A percentile compares a stretch with the other conserved stretches of the same genome.
Evolutionary conservation across 92 coral and sea anemone species (phyloP).

Genomic region (Umimayanthus chanpuru): DNA sequence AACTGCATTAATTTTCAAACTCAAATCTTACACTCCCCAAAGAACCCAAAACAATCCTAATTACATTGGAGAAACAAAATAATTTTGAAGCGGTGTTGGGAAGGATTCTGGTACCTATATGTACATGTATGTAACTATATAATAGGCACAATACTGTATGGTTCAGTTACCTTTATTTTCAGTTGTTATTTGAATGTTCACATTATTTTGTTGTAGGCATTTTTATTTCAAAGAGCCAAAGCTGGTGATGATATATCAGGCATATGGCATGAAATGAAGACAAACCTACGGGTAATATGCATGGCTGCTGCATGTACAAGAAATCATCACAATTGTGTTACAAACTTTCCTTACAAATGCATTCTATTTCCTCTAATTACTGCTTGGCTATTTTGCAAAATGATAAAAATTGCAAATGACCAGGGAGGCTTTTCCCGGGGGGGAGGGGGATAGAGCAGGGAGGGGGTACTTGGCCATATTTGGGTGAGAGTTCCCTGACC

Average conservation of each 20-base stretch:
- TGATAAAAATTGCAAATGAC: too few relatives aligned
- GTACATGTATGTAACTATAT: too few relatives aligned
- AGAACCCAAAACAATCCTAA: too few relatives aligned
- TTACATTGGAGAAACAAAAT: too few relatives aligned
- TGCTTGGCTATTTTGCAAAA: constrained; percentile 19
- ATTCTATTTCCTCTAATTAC: background rate
- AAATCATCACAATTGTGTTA: constrained; percentile 1
- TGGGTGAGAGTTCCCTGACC: too few relatives aligned
- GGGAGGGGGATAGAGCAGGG: too few relatives aligned
- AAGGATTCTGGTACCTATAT: too few relatives aligned
- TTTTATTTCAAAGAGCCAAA: constrained; percentile 77
- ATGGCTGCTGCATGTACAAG: background rate
- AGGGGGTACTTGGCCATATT: too few relatives aligned
- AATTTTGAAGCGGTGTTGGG: too few relatives aligned
- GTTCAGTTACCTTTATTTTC: background rate
- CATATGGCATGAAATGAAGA: constrained; percentile 72
- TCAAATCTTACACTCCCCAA: too few relatives aligned
- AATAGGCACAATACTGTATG: background rate
- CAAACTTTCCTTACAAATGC: background rate
- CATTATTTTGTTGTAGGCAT: constrained; percentile 76
- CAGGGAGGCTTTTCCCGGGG: too few relatives aligned
- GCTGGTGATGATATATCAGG: constrained; percentile 84
- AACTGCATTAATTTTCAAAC: too few relatives aligned
- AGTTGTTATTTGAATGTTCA: background rate
- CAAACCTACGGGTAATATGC: constrained; percentile 77